A percentile compares a stretch with the other conserved stretches of the same genome.
phyloP scores from a whole-genome alignment of 2,113 vertebrate species.

The Ranitomeya variabilis region DNA sequence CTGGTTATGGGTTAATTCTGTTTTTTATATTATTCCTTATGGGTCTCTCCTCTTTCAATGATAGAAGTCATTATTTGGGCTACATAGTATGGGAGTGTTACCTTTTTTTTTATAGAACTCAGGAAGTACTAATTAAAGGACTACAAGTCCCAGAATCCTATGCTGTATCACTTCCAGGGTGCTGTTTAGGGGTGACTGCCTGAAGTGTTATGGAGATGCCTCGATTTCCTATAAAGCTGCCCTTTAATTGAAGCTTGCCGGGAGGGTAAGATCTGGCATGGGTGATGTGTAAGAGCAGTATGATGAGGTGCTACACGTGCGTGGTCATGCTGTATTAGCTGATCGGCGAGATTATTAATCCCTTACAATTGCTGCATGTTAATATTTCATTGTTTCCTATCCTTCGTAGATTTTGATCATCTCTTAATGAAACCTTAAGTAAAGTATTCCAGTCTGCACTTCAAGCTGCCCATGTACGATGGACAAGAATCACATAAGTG shows the following conservation, averaged over 20 bases:
- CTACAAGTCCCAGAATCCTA: conserved; percentile 28
- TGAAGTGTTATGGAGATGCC: conserved; percentile 20
- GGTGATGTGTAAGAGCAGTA: background rate
- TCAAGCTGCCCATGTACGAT: background rate
- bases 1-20: background rate
- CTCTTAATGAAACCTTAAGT: background rate
- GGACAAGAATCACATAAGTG: conserved; percentile 27
- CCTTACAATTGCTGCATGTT: background rate
- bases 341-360: no score
- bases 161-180: conserved; percentile 13
- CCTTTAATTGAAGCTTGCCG: background rate
- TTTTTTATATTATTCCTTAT: background rate
- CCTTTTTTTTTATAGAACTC: background rate
- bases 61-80: no score
- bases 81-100: background rate
- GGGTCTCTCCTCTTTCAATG: background rate
- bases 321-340: no score
- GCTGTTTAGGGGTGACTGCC: conserved; percentile 6
- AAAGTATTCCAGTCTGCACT: background rate
- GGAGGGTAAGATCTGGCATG: background rate
- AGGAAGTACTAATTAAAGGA: background rate
- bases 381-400: background rate
- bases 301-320: no score
- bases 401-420: background rate
- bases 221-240: background rate